Conservation (phyloP, 2,888 invertebrate genomes). For the Tetheella fluctuosa region DNA sequence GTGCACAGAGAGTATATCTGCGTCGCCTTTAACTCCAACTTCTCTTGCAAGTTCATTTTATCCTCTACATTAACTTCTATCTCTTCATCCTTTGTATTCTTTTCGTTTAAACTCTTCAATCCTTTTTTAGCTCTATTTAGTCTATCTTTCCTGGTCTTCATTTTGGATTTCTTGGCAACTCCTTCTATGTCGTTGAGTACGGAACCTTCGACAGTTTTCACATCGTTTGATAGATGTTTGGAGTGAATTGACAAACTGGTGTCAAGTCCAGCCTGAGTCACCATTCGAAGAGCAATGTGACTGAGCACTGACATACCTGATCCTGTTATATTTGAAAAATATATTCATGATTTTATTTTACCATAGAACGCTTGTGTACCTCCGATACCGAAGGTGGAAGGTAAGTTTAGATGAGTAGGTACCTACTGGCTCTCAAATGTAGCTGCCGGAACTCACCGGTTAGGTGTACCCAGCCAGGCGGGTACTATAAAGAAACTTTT, state of each 20-base stretch:
- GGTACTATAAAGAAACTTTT: too few species aligned
- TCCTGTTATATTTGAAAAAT: slow-evolving; percentile 60
- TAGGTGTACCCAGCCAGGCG: too few species aligned
- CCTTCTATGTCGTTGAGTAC: slow-evolving; percentile 72
- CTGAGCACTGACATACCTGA: slow-evolving; percentile 93
- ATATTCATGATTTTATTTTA: too few species aligned
- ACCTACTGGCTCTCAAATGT: too few species aligned
- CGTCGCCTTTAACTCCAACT: slow-evolving; percentile 62
- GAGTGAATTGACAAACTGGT: slow-evolving; percentile 76
- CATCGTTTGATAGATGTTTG: slow-evolving; percentile 61
- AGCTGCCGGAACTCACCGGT: too few species aligned
- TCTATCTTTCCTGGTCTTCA: slow-evolving; percentile 73
- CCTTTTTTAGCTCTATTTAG: slow-evolving; percentile 69
- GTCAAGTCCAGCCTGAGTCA: slow-evolving; percentile 87
- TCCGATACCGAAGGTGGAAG: too few species aligned
- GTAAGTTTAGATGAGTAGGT: too few species aligned
- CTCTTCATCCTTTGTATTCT: slow-evolving; percentile 56
- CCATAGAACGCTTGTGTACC: too few species aligned
- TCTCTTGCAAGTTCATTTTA: slow-evolving; percentile 62
- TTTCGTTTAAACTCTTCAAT: slow-evolving; percentile 56
- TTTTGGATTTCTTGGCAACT: slow-evolving; percentile 65
- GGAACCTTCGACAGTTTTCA: slow-evolving; percentile 61
- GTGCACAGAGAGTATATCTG: slow-evolving; percentile 87
- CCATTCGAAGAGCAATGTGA: slow-evolving; percentile 89
- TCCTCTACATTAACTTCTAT: slow-evolving; percentile 54